phyloP scores from a whole-genome alignment of 2,113 vertebrate species.

The Ivindomyrus marchei region DNA sequence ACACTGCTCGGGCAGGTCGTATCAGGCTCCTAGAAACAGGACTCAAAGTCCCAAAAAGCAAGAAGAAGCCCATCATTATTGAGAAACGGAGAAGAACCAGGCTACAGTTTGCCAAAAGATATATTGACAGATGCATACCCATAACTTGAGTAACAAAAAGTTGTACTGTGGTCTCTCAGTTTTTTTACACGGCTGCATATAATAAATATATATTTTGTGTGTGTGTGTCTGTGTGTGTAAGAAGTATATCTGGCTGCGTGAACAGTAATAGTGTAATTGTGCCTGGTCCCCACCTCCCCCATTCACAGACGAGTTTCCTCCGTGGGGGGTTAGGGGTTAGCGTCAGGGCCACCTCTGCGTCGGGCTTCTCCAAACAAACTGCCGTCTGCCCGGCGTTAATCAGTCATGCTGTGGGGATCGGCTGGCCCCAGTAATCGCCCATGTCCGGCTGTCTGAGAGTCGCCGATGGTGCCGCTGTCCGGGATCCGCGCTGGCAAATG shows the following conservation, averaged over 20 bases:
- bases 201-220: neutral
- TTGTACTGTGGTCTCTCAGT: too few species aligned
- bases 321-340: neutral
- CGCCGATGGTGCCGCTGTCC: neutral
- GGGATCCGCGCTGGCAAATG: neutral
- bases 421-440: neutral
- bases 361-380: conserved; percentile 6
- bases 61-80: too few species aligned
- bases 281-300: neutral
- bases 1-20: too few species aligned
- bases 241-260: neutral
- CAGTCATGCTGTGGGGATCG: neutral
- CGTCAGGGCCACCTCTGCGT: neutral
- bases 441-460: neutral
- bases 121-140: too few species aligned
- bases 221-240: neutral
- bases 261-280: neutral
- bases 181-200: too few species aligned
- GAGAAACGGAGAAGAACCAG: too few species aligned
- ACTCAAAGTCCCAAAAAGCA: too few species aligned
- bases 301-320: neutral
- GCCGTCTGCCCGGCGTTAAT: neutral
- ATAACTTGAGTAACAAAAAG: too few species aligned
- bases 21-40: too few species aligned
- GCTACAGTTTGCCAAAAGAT: too few species aligned